A percentile compares a stretch with the other conserved stretches of the same genome.
These are phyloP conservation scores for Harpegnathos saltator DNA, from an alignment of 1,140 invertebrate genomes.

Conservation along the genomic window DNA sequence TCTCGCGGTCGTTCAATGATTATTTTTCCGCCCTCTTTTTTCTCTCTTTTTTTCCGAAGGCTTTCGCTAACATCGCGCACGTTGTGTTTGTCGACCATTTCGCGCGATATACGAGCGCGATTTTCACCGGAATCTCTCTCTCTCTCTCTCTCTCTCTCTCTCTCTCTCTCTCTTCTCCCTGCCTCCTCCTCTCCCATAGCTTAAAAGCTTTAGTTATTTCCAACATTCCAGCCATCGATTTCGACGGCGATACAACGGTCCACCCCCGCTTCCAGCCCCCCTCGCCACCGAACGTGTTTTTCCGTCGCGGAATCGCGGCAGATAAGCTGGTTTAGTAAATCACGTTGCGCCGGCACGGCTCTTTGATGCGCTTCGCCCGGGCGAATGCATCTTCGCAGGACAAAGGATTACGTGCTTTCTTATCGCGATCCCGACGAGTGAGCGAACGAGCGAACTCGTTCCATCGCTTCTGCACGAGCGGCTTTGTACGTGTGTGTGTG, in stretches of 20 bases:
- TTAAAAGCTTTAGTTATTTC: background rate
- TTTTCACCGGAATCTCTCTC: background rate
- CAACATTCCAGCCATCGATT: conserved; percentile 7
- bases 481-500: too few species aligned
- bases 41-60: background rate
- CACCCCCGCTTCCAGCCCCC: background rate
- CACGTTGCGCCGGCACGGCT: conserved; percentile 35
- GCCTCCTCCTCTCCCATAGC: background rate
- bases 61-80: background rate
- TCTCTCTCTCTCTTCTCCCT: background rate
- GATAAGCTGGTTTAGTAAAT: conserved; percentile 55
- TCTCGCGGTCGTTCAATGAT: background rate
- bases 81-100: too few species aligned
- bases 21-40: background rate
- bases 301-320: conserved; percentile 21
- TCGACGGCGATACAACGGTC: background rate
- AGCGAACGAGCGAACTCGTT: background rate
- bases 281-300: background rate
- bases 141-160: background rate
- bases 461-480: background rate
- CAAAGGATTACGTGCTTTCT: conserved; percentile 58
- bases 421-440: conserved; percentile 40
- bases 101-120: too few species aligned
- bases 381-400: conserved; percentile 52
- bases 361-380: conserved; percentile 40